These are phyloP conservation scores for Psilopsiagon aymara DNA, from an alignment of 2,113 vertebrate genomes.

Conservation along the genomic window DNA sequence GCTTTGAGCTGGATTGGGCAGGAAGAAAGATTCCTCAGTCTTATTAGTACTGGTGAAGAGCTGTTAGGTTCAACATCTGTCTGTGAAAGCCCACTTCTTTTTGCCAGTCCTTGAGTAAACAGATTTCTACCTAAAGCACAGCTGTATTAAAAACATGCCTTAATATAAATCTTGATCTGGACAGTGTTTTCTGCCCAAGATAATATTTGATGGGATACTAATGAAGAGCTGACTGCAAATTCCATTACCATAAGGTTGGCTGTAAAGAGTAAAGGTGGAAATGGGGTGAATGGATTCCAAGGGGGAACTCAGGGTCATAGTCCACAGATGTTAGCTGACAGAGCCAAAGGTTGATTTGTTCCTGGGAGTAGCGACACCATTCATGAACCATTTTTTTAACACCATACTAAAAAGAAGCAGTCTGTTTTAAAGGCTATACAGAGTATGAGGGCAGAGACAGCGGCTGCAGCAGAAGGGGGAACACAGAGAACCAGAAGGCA, in stretches of 20 bases:
- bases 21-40: neutral
- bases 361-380: neutral
- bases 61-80: rapidly evolving
- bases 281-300: neutral
- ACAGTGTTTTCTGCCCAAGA: neutral
- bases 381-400: neutral
- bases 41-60: neutral
- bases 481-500: neutral
- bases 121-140: neutral
- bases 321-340: neutral
- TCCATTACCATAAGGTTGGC: neutral
- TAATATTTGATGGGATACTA: neutral
- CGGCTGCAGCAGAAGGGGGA: neutral
- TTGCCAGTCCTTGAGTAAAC: neutral
- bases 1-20: neutral
- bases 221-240: neutral
- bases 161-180: neutral
- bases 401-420: neutral
- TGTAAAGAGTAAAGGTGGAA: neutral
- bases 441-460: neutral
- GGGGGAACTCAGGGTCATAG: neutral
- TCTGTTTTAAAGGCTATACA: neutral
- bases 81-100: neutral
- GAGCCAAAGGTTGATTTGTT: neutral
- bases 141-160: neutral